Evolutionary conservation across 2,797 vertebrate genomes (phyloP), one percentile per base, ranked within the genome.

Genomic region (Bucorvus abyssinicus): DNA sequence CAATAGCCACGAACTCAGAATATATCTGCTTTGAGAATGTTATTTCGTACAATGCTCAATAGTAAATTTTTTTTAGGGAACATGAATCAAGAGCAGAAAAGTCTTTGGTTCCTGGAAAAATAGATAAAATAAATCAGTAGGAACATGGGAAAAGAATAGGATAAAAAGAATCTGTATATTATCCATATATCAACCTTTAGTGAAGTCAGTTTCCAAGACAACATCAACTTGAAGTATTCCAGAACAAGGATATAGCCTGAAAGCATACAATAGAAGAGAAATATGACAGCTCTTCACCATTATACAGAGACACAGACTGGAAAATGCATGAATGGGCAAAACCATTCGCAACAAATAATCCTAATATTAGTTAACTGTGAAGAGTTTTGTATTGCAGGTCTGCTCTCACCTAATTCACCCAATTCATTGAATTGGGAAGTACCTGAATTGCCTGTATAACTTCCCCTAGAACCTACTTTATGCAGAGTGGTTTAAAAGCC

Each of bases 181-280:
- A 91, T 87, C 60, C 14, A 40, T 42, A 78, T 34, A 77, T 60
- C 76, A 94, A 76, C 69, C 70, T 90, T 95, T 91, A 83, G 61
- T 50, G 76, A 90, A 94, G 83, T 74, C 89, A 83, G 78, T 94
- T 96, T 93, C 96, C 85, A 95, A 95, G 93, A 96, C 74, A 96
- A 96, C 70, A 34, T 75, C 47, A 89, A 94, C 82, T 92, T 49
- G 69, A 92, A 88, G 55, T 75, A 93, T 71, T 94, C 80, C 82
- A 79, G 64, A 69, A 61, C 14, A 84, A 76, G 52, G 59, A 76
- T 36, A 56, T 18, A 78, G 53, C 36, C 61, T 89, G 87, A 93
- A 84, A 86, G 80, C 18, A 82, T 26, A 90, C 6, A 74, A 40
- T 2, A 81, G 75, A 79, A 90, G 77, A 76, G 19, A 93, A 93